Base-by-base conservation (phyloP, 2,113 vertebrate genomes). In the Euleptes europaea region DNA sequence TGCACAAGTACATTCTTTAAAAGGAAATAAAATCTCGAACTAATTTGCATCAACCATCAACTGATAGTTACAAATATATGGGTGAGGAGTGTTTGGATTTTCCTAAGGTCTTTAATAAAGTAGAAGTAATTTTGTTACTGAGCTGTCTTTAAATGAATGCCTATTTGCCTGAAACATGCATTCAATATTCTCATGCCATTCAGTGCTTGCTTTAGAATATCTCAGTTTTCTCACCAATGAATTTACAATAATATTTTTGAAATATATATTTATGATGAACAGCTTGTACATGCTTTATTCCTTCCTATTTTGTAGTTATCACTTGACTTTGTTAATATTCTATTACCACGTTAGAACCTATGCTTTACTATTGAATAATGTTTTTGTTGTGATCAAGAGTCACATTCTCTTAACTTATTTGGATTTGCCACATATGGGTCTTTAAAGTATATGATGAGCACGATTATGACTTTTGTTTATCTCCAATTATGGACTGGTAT, bases 341-440 rank as follows among this genome's bases (percentile, higher is more conserved):
- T 28, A 40, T 77, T 69, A 33, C 17, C 54, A 42, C 31, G 44
- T 33, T 63, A 21, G n/a, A 69, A 47, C n/a, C 71, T 31, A 26
- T 44, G 3, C 11, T 63, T 6, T 17, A 23, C 15, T 26, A 51
- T 57, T 65, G 35, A 70, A 70, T 35, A 67, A 57, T 60, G 44
- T 70, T n/a, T 35, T 70, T 13, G 72, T 82, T 67, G 47, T 84
- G 33, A 65, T 70, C 67, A 31, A 84, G 77, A 87, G 51, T 76
- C 88, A 23, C 28, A 74, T 63, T 33, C 13, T 40, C 31, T 92
- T 88, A 90, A 4, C 44, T 7, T 28, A 84, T 78, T 78, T 40
- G 51, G 0, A 2, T 33, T 54, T 86, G 11, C 9, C 2, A 28
- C 0, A 0, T 4, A 17, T 54, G 21, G 49, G 65, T 80, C 2